A percentile compares a stretch with the other conserved stretches of the same genome.
phyloP scores from a whole-genome alignment of 2,113 vertebrate species.

The Rhynchopsitta pachyrhyncha region DNA sequence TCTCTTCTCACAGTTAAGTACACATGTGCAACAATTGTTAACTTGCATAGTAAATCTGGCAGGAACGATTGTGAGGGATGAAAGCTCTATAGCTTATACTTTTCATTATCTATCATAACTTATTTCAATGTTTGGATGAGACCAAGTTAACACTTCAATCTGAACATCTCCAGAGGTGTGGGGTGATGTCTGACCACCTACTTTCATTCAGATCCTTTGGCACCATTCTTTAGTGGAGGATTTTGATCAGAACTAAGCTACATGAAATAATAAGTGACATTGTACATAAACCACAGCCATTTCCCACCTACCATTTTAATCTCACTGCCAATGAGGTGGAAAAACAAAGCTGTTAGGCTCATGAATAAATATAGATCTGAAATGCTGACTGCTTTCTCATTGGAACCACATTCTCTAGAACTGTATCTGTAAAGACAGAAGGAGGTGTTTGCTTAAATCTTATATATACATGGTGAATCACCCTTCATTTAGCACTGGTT shows the following conservation, averaged over 20 bases:
- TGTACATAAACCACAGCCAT: not conserved
- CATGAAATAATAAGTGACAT: not conserved
- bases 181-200: not conserved
- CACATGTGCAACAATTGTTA: not conserved
- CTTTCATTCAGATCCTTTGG: not conserved
- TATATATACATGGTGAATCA: not conserved
- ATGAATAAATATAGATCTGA: not conserved
- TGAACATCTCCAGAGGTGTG: not conserved
- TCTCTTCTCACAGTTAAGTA: conserved; percentile 4
- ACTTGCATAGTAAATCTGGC: not conserved
- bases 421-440: not conserved
- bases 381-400: not conserved
- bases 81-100: not conserved
- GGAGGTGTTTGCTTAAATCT: not conserved
- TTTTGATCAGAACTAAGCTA: not conserved
- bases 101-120: not conserved
- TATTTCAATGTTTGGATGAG: not conserved
- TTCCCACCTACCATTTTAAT: not conserved
- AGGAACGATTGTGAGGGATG: not conserved
- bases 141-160: not conserved
- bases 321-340: not conserved
- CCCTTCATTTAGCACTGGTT: not conserved
- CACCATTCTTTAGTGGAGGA: not conserved
- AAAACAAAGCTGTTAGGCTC: not conserved
- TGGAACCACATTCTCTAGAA: not conserved